Evolutionary conservation across 1,140 invertebrate genomes (phyloP).

Genomic region (Megalonaias nervosa): DNA sequence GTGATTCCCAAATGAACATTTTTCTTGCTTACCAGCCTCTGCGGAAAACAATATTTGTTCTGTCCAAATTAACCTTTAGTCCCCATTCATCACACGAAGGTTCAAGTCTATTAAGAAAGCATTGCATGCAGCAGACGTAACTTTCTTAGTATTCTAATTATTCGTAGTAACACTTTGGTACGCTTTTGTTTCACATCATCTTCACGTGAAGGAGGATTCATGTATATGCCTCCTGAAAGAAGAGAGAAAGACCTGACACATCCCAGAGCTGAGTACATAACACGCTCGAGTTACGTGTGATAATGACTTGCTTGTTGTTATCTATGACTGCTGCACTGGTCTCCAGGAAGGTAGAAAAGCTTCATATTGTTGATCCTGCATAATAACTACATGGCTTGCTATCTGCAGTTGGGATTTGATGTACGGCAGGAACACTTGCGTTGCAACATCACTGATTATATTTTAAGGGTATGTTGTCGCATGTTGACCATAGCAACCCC

Average conservation of each 20-base stretch:
- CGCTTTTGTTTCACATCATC: conserved; percentile 9
- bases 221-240: conserved; percentile 10
- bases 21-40: no score
- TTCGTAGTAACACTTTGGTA: neutral
- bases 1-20: no score
- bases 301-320: neutral
- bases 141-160: neutral
- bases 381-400: conserved; percentile 15
- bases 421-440: conserved; percentile 13
- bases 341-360: conserved; percentile 13
- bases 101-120: no score
- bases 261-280: neutral
- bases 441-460: conserved; percentile 4
- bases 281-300: neutral
- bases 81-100: no score
- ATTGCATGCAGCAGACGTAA: no score
- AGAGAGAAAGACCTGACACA: neutral
- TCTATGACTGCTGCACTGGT: neutral
- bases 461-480: neutral
- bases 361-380: conserved; percentile 33
- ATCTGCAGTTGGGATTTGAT: neutral
- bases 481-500: conserved; percentile 5
- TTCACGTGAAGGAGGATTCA: neutral
- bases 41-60: no score
- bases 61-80: no score